Evolutionary conservation across 2,113 vertebrate genomes (phyloP).

Genomic region (Proteles cristata): DNA sequence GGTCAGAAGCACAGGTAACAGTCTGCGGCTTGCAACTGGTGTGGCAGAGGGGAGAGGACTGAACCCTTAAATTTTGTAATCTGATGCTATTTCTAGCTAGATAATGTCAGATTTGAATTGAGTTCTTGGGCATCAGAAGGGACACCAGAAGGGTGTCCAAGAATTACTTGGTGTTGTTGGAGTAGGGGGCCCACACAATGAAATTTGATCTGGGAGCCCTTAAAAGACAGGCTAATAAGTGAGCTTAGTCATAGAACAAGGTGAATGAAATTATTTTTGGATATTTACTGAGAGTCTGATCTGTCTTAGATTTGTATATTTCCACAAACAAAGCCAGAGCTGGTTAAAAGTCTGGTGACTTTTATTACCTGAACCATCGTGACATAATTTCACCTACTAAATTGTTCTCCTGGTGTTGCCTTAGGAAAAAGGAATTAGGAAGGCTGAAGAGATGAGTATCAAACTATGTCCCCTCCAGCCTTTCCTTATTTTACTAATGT

Average conservation of each 20-base stretch:
- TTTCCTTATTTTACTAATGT: not conserved
- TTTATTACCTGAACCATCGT: not conserved
- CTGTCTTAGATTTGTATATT: not conserved
- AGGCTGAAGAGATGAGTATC: not conserved
- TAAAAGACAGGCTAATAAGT: not conserved
- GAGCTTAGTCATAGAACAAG: not conserved
- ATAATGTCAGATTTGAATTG: not conserved
- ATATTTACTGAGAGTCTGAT: not conserved
- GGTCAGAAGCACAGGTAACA: not conserved
- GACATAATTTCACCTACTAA: not conserved
- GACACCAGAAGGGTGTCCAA: not conserved
- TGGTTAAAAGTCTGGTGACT: not conserved
- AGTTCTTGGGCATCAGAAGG: not conserved
- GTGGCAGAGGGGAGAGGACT: not conserved
- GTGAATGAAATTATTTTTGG: not conserved
- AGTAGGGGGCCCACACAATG: not conserved
- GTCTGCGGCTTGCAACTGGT: not conserved
- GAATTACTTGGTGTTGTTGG: not conserved
- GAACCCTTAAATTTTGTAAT: not conserved
- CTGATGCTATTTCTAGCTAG: not conserved
- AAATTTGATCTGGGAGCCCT: not conserved
- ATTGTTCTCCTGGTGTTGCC: not conserved
- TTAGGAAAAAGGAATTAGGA: not conserved
- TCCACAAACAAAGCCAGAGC: not conserved
- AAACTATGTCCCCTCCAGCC: not conserved